These are phyloP conservation scores for Acronicta psi DNA, from an alignment of 2,888 invertebrate species.

Conservation along the genomic window DNA sequence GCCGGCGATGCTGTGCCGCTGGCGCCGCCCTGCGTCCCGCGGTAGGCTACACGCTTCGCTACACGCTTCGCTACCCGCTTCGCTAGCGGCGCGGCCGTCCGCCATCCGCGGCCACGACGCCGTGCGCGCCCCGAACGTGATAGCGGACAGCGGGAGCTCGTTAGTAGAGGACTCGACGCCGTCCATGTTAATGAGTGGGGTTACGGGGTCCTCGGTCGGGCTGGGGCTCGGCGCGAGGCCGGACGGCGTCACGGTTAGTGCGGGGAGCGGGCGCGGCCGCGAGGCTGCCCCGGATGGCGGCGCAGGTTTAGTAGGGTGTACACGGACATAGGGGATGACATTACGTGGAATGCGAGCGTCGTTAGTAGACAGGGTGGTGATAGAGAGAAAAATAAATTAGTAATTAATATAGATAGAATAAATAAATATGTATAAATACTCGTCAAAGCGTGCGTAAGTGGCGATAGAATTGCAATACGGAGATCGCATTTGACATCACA, in stretches of 20 bases:
- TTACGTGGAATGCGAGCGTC: constrained; percentile 73
- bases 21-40: constrained; percentile 92
- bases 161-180: constrained; percentile 90
- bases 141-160: constrained; percentile 91
- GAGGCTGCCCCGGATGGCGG: constrained; percentile 44
- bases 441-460: constrained; percentile 71
- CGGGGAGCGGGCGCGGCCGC: constrained; percentile 50
- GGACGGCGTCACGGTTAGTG: constrained; percentile 64
- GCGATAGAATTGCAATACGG: constrained; percentile 41
- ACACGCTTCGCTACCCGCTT: constrained; percentile 83
- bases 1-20: constrained; percentile 98
- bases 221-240: constrained; percentile 60
- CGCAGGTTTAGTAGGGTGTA: constrained; percentile 54
- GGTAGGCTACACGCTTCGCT: constrained; percentile 68
- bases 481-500: constrained; percentile 63
- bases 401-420: constrained; percentile 66
- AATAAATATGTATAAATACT: constrained; percentile 65
- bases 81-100: constrained; percentile 91
- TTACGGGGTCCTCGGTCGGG: constrained; percentile 66
- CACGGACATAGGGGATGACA: constrained; percentile 55
- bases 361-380: constrained; percentile 75
- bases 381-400: constrained; percentile 75
- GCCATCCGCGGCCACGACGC: constrained; percentile 61
- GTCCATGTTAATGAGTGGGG: constrained; percentile 79
- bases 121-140: constrained; percentile 78